Evolutionary conservation across 2,888 invertebrate species (phyloP), one percentile per base, ranked within the genome.

Genomic region (Xestobium rufovillosum): DNA sequence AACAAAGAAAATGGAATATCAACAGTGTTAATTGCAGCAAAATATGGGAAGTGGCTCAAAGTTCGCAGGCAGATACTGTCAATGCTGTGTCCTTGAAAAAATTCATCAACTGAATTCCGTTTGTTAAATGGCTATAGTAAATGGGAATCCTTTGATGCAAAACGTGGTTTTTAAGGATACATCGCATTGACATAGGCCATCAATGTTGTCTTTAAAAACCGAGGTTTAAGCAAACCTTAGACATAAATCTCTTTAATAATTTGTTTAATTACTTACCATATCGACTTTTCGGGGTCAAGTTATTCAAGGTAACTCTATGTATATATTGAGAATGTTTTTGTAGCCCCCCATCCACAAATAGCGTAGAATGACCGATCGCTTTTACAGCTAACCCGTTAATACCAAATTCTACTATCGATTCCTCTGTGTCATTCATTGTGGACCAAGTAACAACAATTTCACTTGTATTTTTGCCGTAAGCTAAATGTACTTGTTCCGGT

Each of bases 371-470:
- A 3, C 88, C 88, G 8, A 36, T 43, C 0, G 73, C 75, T 33
- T 59, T 66, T 27, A 71, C 57, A 43, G 74, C 62, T 53, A 80
- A 68, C n/a, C 71, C 71, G 3, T 65, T 66, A 42, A 75, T 73
- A 1, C 88, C 87, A 59, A 82, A 89, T 60, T 84, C 78, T 14
- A 87, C 88, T 16, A 78, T 52, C 0, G 85, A 82, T 40, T 72
- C 69, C 9, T 66, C 50, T 0, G 85, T 79, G 48, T 78, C 66
- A 56, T 79, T 75, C 56, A 74, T 74, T 6, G 90, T 90, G 2
- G 80, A 80, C 89, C 90, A 90, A 45, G 88, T 89, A 16, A 87
- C 79, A 15, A 82, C 76, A 46, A 88, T 79, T 52, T 84, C 78
- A 45, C 70, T 73, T 32, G 72, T 65, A 54, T 71, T 72, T 43